A percentile compares a stretch with the other conserved stretches of the same genome.
phyloP scores from a whole-genome alignment of 2,797 vertebrate species.

The Poliocrania exsul region DNA sequence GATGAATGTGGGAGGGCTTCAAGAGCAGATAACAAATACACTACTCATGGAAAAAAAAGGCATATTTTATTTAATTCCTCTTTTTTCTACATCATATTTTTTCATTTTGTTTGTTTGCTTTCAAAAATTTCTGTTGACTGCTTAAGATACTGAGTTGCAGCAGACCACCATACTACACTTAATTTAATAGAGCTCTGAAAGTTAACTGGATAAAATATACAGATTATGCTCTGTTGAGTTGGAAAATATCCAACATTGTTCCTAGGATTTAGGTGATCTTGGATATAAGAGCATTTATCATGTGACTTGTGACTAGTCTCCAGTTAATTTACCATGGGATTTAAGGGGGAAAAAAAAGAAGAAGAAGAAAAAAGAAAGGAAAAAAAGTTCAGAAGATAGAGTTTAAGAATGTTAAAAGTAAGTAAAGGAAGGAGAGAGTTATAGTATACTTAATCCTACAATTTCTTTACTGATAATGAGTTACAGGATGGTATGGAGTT shows the following conservation, averaged over 20 bases:
- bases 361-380: background rate
- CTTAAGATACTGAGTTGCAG: background rate
- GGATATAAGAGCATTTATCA: background rate
- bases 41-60: background rate
- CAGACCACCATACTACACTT: background rate
- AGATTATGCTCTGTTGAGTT: background rate
- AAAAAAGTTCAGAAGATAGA: background rate
- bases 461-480: slow-evolving; percentile 39
- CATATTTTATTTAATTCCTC: background rate
- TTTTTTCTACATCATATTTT: background rate
- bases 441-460: background rate
- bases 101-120: background rate
- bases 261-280: slow-evolving; percentile 8
- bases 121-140: background rate
- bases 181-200: background rate
- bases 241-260: background rate
- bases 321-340: background rate
- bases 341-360: background rate
- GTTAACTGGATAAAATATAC: background rate
- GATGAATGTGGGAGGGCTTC: background rate
- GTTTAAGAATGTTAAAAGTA: slow-evolving; percentile 1
- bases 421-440: background rate
- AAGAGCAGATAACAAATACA: background rate
- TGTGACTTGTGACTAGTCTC: background rate
- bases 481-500: background rate